Base-by-base conservation (phyloP, 2,113 vertebrate species). In the Micronycteris hirsuta region DNA sequence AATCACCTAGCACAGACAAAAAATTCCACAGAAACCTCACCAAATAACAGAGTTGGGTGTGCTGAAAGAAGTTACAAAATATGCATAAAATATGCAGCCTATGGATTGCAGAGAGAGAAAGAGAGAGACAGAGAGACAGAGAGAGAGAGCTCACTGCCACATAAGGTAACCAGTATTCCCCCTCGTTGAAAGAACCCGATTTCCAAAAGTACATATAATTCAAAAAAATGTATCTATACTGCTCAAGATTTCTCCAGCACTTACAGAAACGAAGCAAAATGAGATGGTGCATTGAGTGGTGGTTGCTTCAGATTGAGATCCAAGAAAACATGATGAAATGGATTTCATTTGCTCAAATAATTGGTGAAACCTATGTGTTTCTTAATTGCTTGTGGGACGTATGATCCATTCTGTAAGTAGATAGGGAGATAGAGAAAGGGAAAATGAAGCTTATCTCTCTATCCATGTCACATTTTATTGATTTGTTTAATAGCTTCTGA, bases 211-310 rank as follows among this genome's bases (percentile, higher is more conserved):
- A 38, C 47, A 19, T 52, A 5, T 38, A 47, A 24, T 24, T 73
- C 12, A 24, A 94, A 16, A 63, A 81, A 26, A 73, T 58, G 83
- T 41, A 93, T 38, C 43, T 1, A 78, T 84, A 93, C 78, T 77
- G 47, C 94, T 94, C 68, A 83, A 61, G 61, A 63, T 31, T 63
- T 31, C 24, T 14, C 61, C 61, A 63, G 28, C 28, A 63, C 61
- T 63, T 63, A 74, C 85, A 36, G 1, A 47, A 36, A 76, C 3
- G 91, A 96, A 95, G 77, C 92, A 95, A 74, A 83, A 94, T 84
- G 76, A 52, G 0, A 43, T 68, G 86, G 84, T 71, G 65, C 70
- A 84, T 88, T 85, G 84, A 4, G 70, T 83, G 76, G 95, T 81
- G 86, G 84, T 92, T 90, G 89, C 89, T 85, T 89, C 94, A 96